Base-by-base conservation (phyloP, 2,888 invertebrate genomes). In the Synergus gifuensis region DNA sequence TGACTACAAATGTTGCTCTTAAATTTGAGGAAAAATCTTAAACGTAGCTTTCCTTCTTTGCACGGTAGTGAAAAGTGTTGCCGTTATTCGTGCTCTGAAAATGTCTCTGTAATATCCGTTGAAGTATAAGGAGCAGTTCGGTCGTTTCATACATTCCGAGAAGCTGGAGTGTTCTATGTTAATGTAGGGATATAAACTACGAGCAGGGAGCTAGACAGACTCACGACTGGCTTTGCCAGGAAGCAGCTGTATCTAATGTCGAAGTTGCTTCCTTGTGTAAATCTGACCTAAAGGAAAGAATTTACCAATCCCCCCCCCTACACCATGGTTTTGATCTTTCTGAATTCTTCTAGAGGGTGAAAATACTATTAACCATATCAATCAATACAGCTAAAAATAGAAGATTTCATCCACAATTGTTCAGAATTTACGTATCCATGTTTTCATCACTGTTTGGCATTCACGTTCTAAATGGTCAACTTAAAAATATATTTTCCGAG, bases 161-260 rank as follows among this genome's bases (percentile, higher is more conserved):
- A 77, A 79, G 82, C 83, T 82, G 84, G 84, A 82, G 86, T 49
- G 85, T 88, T 87, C 86, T 88, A 89, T 89, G 89, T 89, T 90
- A 90, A 90, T 89, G 87, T 83, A 76, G 82, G 77, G 79, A 77
- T 86, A 88, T 90, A 90, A 89, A 90, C 84, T 86, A 87, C 85
- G 84, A 82, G 84, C 84, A 28, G 28, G 54, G 69, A 49, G 14
- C 84, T 85, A 80, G 79, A 82, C 85, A 86, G 82, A 84, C 85
- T 81, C 86, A 79, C 78, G 54, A 80, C 76, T 76, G 79, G 76
- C 81, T 84, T 81, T 83, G 78, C 77, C 78, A 83, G 87, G 84
- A 87, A 86, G 84, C 89, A 89, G 89, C 88, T 89, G 89, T 88
- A 86, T 86, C 86, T 87, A 87, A 89, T 87, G 88, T 83, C 62